Evolutionary conservation across 2,888 invertebrate genomes (phyloP).

Genomic region (Tipula unca): DNA sequence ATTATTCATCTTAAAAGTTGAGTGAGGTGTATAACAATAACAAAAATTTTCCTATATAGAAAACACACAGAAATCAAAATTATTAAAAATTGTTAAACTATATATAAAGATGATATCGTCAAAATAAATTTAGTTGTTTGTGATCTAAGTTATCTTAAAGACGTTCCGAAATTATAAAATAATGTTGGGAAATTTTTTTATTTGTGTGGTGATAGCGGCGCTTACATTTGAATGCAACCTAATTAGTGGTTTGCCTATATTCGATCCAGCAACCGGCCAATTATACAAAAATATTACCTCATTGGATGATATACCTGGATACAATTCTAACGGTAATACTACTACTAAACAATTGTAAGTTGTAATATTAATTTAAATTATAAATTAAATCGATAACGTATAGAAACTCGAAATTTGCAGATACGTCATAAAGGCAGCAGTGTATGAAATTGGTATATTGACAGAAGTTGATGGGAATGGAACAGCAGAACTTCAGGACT

Average conservation of each 20-base stretch:
- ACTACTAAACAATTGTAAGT: conserved; percentile 15
- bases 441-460: conserved; percentile 52
- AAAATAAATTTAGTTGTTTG: neutral
- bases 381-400: neutral
- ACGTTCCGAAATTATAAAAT: neutral
- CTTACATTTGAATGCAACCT: neutral
- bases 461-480: conserved; percentile 46
- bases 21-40: neutral
- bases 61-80: neutral
- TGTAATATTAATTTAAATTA: neutral
- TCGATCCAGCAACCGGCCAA: neutral
- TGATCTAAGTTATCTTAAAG: neutral
- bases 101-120: neutral
- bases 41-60: neutral
- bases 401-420: conserved; percentile 31
- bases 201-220: neutral
- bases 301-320: neutral
- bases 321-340: neutral
- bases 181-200: neutral
- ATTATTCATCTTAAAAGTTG: neutral
- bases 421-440: conserved; percentile 49
- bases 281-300: conserved; percentile 21
- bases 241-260: neutral
- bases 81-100: neutral
- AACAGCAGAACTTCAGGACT: conserved; percentile 29